phyloP scores from a whole-genome alignment of 2,888 invertebrate species.

The Meta bourneti region DNA sequence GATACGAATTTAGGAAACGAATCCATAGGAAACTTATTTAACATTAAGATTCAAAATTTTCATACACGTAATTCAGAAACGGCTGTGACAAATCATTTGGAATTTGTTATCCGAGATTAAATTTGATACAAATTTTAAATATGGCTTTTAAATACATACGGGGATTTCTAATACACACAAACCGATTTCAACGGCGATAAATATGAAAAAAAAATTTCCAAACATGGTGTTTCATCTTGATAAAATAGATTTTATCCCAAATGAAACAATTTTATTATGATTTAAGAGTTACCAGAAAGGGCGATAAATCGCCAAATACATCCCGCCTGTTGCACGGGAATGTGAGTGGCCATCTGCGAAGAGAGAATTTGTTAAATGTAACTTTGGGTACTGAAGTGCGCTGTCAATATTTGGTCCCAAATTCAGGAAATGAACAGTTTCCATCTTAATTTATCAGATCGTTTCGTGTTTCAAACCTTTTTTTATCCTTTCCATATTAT shows the following conservation, averaged over 20 bases:
- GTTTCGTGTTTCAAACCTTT: background rate
- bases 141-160: too few species aligned
- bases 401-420: slow-evolving; percentile 61
- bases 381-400: slow-evolving; percentile 29
- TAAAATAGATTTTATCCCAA: background rate
- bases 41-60: too few species aligned
- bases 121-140: too few species aligned
- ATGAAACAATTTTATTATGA: too few species aligned
- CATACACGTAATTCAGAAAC: too few species aligned
- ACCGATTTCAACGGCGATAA: too few species aligned
- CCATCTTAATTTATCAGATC: background rate
- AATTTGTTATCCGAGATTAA: too few species aligned
- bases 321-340: slow-evolving; percentile 25
- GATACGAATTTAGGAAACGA: too few species aligned
- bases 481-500: background rate
- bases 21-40: too few species aligned
- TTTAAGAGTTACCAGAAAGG: background rate
- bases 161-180: too few species aligned
- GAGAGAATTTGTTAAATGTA: background rate
- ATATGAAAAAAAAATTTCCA: too few species aligned
- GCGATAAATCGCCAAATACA: slow-evolving; percentile 37
- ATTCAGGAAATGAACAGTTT: slow-evolving; percentile 59
- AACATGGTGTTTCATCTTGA: background rate
- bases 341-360: slow-evolving; percentile 36
- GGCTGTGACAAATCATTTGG: too few species aligned